Conservation (phyloP, 2,113 vertebrate genomes). For the Electrona antarctica region DNA sequence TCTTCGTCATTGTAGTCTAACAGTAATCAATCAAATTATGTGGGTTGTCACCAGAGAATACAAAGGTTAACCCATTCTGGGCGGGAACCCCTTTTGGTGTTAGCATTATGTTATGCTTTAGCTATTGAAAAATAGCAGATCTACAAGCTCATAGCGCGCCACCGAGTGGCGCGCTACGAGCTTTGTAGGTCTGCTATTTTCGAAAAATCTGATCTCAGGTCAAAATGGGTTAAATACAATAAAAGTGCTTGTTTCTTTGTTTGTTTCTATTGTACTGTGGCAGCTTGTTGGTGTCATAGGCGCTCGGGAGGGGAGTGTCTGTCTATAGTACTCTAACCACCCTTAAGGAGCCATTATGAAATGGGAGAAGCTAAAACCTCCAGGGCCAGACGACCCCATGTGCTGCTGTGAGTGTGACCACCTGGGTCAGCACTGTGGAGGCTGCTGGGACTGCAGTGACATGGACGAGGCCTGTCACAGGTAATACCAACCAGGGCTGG, state of each 20-base stretch:
- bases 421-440: constrained; percentile 47
- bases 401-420: constrained; percentile 77
- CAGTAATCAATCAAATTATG: neutral
- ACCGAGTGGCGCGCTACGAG: too few relatives aligned
- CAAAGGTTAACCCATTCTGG: too few relatives aligned
- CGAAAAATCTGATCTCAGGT: too few relatives aligned
- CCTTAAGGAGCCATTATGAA: constrained; percentile 62
- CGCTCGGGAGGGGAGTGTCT: too few relatives aligned
- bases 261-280: constrained; percentile 14
- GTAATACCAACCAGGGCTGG: too few relatives aligned
- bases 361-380: constrained; percentile 76
- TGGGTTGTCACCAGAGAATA: neutral
- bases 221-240: neutral
- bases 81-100: too few relatives aligned
- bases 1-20: too few relatives aligned
- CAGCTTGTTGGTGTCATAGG: constrained; percentile 9
- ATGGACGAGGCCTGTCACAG: constrained; percentile 74
- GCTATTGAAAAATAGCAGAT: too few relatives aligned
- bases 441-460: constrained; percentile 74
- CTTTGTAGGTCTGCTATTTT: too few relatives aligned
- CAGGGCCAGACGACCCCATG: constrained; percentile 73
- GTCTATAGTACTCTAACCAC: neutral
- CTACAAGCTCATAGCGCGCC: too few relatives aligned
- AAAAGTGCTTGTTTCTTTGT: neutral
- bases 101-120: too few relatives aligned